Evolutionary conservation across 2,888 invertebrate genomes (phyloP), one percentile per base, ranked within the genome.

Genomic region (Lacanobia oleracea): DNA sequence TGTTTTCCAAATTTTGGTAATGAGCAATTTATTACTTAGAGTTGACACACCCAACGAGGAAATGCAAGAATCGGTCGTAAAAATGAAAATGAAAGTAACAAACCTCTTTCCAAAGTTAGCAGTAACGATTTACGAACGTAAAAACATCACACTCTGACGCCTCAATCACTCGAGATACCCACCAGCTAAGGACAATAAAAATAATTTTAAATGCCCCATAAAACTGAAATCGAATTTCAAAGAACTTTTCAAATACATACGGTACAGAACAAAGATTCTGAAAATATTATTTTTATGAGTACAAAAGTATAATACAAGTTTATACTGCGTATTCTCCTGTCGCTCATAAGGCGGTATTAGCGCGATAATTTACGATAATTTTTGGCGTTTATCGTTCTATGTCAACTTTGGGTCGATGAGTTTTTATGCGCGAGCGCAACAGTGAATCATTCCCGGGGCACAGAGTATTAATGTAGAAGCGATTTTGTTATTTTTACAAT

Each of bases 351-450:
- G 84, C 87, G 89, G 91, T 89, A 91, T 93, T 93, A 92, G 88
- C 82, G 72, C 61, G 85, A 86, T 92, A 92, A 94, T 94, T 94
- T 94, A 94, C 90, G 91, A 86, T 90, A 86, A 86, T 90, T 90
- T 90, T 91, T 92, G 94, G 90, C 94, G 85, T 94, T 94, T 94
- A 94, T 93, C 87, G 93, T 85, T 90, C 89, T 90, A 91, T 94
- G 94, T 93, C 94, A 93, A 93, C 93, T 89, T 81, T 79, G 88
- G 88, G 91, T 90, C 91, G 91, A 92, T 92, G 88, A 89, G 88
- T 88, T 89, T 92, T 92, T 91, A 92, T 87, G 89, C 89, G 91
- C 87, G 65, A 56, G 84, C 86, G 89, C 88, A 87, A 23, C 80
- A 88, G 89, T 92, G 92, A 92, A 87, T 92, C 91, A 92, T 89